These are phyloP conservation scores for Drosophila lowei DNA, from an alignment of 1,140 invertebrate species.

Conservation along the genomic window DNA sequence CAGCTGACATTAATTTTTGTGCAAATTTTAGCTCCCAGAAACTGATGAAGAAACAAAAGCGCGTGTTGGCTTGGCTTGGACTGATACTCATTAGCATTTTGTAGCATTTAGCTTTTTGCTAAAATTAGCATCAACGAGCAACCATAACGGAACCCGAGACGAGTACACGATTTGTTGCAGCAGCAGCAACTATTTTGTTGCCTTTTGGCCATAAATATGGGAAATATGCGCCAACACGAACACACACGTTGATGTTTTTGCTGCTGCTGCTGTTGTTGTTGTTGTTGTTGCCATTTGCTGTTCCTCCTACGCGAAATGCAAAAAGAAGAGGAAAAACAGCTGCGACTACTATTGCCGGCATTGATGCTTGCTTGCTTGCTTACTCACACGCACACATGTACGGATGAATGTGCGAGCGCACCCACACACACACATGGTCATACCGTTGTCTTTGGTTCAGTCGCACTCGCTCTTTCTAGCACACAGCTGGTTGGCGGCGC, in stretches of 20 bases:
- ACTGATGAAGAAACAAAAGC: slow-evolving; percentile 22
- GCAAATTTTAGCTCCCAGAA: slow-evolving; percentile 19
- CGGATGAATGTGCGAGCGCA: slow-evolving; percentile 1
- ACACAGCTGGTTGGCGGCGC: slow-evolving; percentile 59
- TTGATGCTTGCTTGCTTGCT: slow-evolving; percentile 45
- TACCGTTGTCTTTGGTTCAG: slow-evolving; percentile 39
- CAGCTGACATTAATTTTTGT: slow-evolving; percentile 66
- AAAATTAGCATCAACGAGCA: slow-evolving; percentile 61
- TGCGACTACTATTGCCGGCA: slow-evolving; percentile 58
- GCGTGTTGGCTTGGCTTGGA: slow-evolving; percentile 11
- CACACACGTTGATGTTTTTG: neutral
- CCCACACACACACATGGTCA: slow-evolving; percentile 3
- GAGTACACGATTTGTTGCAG: slow-evolving; percentile 45
- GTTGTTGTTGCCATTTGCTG: neutral
- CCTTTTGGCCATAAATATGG: slow-evolving; percentile 31
- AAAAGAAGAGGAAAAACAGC: slow-evolving; percentile 61
- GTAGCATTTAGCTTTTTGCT: slow-evolving; percentile 48
- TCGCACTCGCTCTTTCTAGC: slow-evolving; percentile 65
- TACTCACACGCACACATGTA: slow-evolving; percentile 11
- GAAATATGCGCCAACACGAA: slow-evolving; percentile 34
- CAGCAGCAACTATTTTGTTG: slow-evolving; percentile 5
- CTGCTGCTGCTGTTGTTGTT: neutral
- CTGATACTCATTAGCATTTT: slow-evolving; percentile 49
- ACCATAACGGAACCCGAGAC: slow-evolving; percentile 68
- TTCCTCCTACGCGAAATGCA: slow-evolving; percentile 16